Evolutionary conservation across 2,888 invertebrate genomes (phyloP), one percentile per base, ranked within the genome.

Genomic region (Phasia obesa): DNA sequence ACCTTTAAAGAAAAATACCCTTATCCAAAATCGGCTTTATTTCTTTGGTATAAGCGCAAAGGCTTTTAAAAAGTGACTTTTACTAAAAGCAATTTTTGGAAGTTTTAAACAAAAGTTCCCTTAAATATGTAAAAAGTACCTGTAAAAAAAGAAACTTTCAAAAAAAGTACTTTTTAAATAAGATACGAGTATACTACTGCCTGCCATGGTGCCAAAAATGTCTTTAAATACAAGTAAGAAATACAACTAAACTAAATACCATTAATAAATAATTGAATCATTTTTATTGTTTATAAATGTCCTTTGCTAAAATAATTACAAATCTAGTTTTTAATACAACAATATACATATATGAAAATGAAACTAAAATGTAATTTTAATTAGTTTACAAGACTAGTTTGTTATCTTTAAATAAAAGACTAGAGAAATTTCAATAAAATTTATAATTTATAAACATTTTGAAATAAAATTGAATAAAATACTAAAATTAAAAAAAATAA

Each of bases 371-470:
- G 19, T 38, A 38, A 15, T 4, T 31, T 25, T 19, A 15, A 27
- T n/a, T 27, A 51, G 13, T 73, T 42, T 62, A 73, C 60, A 73
- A 73, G 44, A 44, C 2, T 15, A 31, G 21, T 31, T 21, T 11
- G 3, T 11, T 4, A 35, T n/a, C 35, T 11, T 31, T 1, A 15
- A 69, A 44, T 17, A 57, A 31, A n/a, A n/a, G n/a, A n/a, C n/a
- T n/a, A n/a, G n/a, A n/a, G n/a, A n/a, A n/a, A n/a, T n/a, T n/a
- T n/a, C n/a, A n/a, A 13, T 19, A 44, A 19, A 44, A 38, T 53
- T 13, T 11, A 35, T 15, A 42, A 42, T 42, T 13, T n/a, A 42
- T 42, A n/a, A 4, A 23, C 4, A 60, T 25, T 53, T 47, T 47
- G 1, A 57, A 27, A 5, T 51, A 0, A 60, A 35, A 4, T n/a